Conservation (phyloP, 1,140 invertebrate species). For the Conopomorpha cramerella region DNA sequence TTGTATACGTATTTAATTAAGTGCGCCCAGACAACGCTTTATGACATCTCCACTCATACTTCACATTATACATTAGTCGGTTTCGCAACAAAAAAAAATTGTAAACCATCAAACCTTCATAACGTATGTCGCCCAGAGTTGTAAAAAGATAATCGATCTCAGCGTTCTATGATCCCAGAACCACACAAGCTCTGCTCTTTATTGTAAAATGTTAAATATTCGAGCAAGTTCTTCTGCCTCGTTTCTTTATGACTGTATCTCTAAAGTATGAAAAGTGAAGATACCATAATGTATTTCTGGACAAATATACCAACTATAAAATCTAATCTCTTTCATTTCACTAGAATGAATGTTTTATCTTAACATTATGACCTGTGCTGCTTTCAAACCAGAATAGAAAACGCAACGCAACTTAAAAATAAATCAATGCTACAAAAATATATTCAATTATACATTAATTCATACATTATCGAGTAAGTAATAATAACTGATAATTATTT, state of each 20-base stretch:
- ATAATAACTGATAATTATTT: not conserved
- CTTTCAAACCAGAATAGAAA: conserved; percentile 1
- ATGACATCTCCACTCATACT: no score
- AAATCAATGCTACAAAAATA: conserved; percentile 16
- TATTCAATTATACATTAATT: conserved; percentile 4
- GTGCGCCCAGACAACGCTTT: no score
- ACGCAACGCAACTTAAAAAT: not conserved
- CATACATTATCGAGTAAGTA: not conserved
- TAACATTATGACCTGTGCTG: conserved; percentile 16
- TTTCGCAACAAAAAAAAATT: no score
- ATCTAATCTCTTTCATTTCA: conserved; percentile 37
- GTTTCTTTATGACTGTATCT: conserved; percentile 26
- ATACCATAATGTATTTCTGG: conserved; percentile 30
- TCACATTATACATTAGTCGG: no score
- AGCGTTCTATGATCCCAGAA: no score
- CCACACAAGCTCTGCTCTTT: no score
- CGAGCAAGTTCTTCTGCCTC: conserved; percentile 44
- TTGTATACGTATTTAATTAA: no score
- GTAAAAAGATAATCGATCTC: conserved; percentile 31
- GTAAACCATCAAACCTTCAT: no score
- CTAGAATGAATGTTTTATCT: conserved; percentile 27
- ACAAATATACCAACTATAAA: conserved; percentile 40
- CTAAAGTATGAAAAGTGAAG: conserved; percentile 21
- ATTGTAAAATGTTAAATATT: conserved; percentile 34
- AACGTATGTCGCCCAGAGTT: conserved; percentile 31